Conservation (phyloP, 1,140 invertebrate species). For the Spodoptera frugiperda region DNA sequence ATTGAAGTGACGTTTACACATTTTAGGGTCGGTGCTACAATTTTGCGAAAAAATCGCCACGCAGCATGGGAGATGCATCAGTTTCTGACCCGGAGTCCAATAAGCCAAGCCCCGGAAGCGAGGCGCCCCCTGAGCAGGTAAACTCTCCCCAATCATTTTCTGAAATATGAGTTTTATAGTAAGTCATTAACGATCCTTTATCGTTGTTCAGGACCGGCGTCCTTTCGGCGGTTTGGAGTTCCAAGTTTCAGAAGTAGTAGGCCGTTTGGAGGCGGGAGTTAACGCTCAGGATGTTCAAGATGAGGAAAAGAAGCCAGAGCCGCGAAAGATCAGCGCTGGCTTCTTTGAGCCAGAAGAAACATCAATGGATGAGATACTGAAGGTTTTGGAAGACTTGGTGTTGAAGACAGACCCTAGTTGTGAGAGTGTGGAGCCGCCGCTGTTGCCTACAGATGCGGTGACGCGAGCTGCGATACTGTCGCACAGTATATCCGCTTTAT, state of each 20-base stretch:
- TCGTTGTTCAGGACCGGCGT: slow-evolving; percentile 77
- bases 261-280: slow-evolving; percentile 88
- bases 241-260: slow-evolving; percentile 89
- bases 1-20: slow-evolving; percentile 81
- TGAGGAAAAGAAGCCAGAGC: slow-evolving; percentile 73
- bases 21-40: slow-evolving; percentile 74
- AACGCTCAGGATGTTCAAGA: slow-evolving; percentile 77
- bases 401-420: slow-evolving; percentile 78
- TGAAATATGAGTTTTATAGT: slow-evolving; percentile 26
- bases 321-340: slow-evolving; percentile 75
- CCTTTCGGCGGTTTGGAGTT: slow-evolving; percentile 88
- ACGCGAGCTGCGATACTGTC: slow-evolving; percentile 90
- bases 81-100: slow-evolving; percentile 68
- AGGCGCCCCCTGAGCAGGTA: slow-evolving; percentile 66
- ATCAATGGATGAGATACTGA: slow-evolving; percentile 81
- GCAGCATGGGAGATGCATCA: slow-evolving; percentile 81
- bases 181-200: slow-evolving; percentile 42
- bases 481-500: slow-evolving; percentile 91
- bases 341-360: slow-evolving; percentile 82
- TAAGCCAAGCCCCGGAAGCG: slow-evolving; percentile 63
- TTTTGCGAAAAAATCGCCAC: slow-evolving; percentile 77
- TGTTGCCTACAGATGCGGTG: slow-evolving; percentile 82
- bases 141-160: slow-evolving; percentile 38
- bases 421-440: slow-evolving; percentile 75
- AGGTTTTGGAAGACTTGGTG: slow-evolving; percentile 78